Evolutionary conservation across 2,888 invertebrate species (phyloP).

Genomic region (Eumerus sabulonum): DNA sequence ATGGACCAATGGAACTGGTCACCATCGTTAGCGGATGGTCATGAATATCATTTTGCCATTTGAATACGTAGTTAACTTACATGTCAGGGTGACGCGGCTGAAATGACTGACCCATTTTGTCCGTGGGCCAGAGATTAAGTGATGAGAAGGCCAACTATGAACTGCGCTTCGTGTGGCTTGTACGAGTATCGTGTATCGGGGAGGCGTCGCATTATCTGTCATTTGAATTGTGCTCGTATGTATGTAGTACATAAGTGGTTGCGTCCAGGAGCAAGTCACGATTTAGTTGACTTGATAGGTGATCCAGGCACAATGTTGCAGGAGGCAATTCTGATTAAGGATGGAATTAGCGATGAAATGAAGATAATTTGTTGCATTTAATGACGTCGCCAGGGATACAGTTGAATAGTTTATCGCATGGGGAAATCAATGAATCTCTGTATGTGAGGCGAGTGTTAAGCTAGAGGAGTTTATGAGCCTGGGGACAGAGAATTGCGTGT

Average conservation of each 20-base stretch:
- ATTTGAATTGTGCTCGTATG: slow-evolving; percentile 11
- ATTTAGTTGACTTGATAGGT: not conserved
- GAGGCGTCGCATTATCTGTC: slow-evolving; percentile 22
- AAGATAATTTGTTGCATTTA: slow-evolving; percentile 35
- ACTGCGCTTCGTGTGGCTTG: not conserved
- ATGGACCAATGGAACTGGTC: not conserved
- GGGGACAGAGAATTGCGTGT: too few relatives aligned
- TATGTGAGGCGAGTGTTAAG: too few relatives aligned
- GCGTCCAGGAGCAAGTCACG: slow-evolving; percentile 2
- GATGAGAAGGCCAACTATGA: not conserved
- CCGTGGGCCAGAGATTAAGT: slow-evolving; percentile 8
- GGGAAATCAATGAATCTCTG: too few relatives aligned
- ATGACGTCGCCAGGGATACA: not conserved
- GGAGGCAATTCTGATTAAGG: slow-evolving; percentile 22
- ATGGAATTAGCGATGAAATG: slow-evolving; percentile 31
- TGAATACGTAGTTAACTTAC: slow-evolving; percentile 18
- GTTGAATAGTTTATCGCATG: too few relatives aligned
- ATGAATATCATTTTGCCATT: slow-evolving; percentile 17
- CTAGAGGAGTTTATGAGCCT: too few relatives aligned
- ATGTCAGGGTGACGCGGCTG: slow-evolving; percentile 6
- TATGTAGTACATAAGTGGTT: not conserved
- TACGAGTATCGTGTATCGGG: not conserved
- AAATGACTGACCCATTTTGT: slow-evolving; percentile 37
- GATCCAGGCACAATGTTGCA: not conserved
- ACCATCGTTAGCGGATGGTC: not conserved